Percentiles rank a stretch among this genome's conserved stretches.
phyloP scores from a whole-genome alignment of 2,797 vertebrate genomes.

The Labeo calbasu region DNA sequence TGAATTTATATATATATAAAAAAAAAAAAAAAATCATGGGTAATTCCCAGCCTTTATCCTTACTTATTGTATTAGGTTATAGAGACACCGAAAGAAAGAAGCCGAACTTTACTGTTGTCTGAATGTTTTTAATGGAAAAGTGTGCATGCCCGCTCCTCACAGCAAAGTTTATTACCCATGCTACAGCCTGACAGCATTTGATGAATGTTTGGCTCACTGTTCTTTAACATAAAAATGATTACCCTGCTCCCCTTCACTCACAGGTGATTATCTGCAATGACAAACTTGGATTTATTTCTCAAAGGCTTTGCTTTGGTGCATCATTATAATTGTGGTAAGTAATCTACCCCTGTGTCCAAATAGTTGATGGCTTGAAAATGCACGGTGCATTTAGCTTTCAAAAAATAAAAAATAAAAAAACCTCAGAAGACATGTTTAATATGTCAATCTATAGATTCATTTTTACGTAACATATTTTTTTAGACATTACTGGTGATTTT shows the following conservation, averaged over 20 bases:
- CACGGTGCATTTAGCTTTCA: neutral
- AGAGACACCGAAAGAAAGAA: neutral
- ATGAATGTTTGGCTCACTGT: slow-evolving; percentile 67
- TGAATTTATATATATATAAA: neutral
- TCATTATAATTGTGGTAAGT: slow-evolving; percentile 26
- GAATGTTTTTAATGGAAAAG: slow-evolving; percentile 23
- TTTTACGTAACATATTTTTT: neutral
- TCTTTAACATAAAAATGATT: slow-evolving; percentile 69
- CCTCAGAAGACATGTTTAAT: neutral
- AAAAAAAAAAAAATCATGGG: neutral
- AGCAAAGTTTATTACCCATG: slow-evolving; percentile 66
- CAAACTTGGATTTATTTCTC: slow-evolving; percentile 67
- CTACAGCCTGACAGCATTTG: slow-evolving; percentile 66
- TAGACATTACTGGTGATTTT: neutral
- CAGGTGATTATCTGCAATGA: slow-evolving; percentile 65
- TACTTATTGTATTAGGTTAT: neutral
- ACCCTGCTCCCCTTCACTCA: slow-evolving; percentile 54
- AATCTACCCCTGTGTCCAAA: neutral
- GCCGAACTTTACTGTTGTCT: neutral
- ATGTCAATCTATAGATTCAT: neutral
- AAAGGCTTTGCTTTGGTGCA: slow-evolving; percentile 32
- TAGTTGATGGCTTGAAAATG: neutral
- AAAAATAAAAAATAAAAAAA: neutral
- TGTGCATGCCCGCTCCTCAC: slow-evolving; percentile 42
- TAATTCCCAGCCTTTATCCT: neutral